Conservation (phyloP, 2,888 invertebrate species). For the Phengaris arion region DNA sequence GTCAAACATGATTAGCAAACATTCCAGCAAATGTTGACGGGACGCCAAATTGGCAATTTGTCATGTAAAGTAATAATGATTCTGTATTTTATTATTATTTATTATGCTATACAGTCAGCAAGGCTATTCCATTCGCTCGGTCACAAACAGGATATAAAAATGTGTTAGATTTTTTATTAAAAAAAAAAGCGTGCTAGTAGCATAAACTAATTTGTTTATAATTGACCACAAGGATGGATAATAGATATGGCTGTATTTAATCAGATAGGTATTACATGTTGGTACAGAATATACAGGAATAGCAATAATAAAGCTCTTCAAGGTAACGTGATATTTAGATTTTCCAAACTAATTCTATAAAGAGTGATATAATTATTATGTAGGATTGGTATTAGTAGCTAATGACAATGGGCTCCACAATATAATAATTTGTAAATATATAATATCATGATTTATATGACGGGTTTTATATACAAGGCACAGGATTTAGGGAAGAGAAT, state of each 20-base stretch:
- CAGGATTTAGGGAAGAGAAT: conserved; percentile 34
- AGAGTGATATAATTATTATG: not conserved
- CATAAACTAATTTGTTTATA: not conserved
- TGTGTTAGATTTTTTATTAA: not conserved
- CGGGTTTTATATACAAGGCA: conserved; percentile 33
- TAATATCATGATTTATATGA: not conserved
- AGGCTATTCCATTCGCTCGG: not conserved
- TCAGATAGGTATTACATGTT: not conserved
- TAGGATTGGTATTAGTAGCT: not conserved
- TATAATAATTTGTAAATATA: not conserved
- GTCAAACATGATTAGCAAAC: not conserved
- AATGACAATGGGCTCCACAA: not conserved
- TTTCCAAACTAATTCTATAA: not conserved
- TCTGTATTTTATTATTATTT: not conserved
- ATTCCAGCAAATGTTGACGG: too few species aligned
- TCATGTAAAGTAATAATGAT: not conserved
- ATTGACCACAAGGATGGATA: conserved; percentile 14
- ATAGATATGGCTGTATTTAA: not conserved
- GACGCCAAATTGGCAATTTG: not conserved
- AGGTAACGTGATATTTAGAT: not conserved
- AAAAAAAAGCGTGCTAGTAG: not conserved
- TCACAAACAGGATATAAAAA: not conserved
- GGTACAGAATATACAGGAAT: too few species aligned
- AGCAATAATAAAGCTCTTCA: not conserved
- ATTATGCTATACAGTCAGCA: not conserved